Conservation (phyloP, 2,797 vertebrate genomes). For the Manis javanica region DNA sequence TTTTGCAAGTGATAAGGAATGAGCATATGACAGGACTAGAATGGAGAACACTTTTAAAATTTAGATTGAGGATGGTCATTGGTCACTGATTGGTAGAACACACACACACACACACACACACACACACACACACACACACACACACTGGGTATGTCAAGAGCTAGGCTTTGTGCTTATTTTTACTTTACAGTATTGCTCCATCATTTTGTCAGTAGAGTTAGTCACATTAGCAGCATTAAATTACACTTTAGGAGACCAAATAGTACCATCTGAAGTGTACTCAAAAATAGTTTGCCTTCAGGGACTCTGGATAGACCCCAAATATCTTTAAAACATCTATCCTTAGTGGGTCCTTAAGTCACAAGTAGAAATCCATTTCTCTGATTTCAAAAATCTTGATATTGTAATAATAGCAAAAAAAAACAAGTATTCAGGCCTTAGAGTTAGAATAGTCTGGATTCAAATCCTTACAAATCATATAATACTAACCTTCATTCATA, state of each 20-base stretch:
- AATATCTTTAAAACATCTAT: neutral
- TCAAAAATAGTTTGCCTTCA: neutral
- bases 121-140: neutral
- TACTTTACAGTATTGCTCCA: neutral
- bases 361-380: neutral
- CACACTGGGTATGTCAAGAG: neutral
- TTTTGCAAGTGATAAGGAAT: conserved; percentile 54
- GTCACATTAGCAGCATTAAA: neutral
- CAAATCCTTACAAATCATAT: neutral
- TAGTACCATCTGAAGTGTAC: fast-evolving
- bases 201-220: neutral
- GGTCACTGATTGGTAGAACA: neutral
- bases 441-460: neutral
- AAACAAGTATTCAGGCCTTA: neutral
- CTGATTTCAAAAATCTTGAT: neutral
- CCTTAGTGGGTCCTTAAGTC: neutral
- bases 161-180: neutral
- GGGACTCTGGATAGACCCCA: neutral
- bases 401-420: neutral
- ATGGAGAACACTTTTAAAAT: neutral
- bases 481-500: neutral
- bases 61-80: neutral
- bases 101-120: neutral
- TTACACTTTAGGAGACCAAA: neutral
- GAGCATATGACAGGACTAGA: neutral